Conservation (phyloP, 2,888 invertebrate species). For the Tetheella fluctuosa region DNA sequence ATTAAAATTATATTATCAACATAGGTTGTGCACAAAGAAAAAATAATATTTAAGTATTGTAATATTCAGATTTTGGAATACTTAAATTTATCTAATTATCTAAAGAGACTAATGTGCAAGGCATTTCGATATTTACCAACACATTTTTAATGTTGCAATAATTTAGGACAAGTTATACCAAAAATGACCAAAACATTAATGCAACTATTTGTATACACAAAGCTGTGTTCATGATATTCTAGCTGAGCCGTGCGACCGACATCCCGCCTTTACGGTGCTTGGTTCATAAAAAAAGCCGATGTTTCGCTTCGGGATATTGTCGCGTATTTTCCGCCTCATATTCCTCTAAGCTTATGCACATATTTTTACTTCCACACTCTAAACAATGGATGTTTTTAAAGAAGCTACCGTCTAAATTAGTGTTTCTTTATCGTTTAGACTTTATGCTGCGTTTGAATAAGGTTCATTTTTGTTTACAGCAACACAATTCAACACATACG, state of each 20-base stretch:
- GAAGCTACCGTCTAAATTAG: not conserved
- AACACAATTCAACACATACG: conserved; percentile 97
- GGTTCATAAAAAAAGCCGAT: not conserved
- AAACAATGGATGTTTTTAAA: conserved; percentile 6
- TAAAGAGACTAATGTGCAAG: too few species aligned
- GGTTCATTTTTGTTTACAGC: conserved; percentile 80
- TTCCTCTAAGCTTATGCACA: conserved; percentile 7
- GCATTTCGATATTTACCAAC: too few species aligned
- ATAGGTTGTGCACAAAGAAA: too few species aligned
- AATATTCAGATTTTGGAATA: too few species aligned
- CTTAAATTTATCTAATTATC: too few species aligned
- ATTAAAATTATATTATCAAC: not conserved
- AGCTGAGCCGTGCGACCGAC: not conserved
- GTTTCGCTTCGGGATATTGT: conserved; percentile 1
- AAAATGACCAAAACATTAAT: not conserved
- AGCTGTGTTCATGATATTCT: not conserved
- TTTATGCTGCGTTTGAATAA: not conserved
- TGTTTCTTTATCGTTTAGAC: not conserved
- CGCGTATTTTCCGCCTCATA: conserved; percentile 3
- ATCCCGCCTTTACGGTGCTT: not conserved
- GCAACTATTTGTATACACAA: not conserved
- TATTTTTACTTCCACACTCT: conserved; percentile 2
- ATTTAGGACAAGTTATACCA: too few species aligned
- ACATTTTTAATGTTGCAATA: too few species aligned
- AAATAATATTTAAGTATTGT: too few species aligned